Conservation (phyloP, 2,113 vertebrate species). For the Hassar affinis region DNA sequence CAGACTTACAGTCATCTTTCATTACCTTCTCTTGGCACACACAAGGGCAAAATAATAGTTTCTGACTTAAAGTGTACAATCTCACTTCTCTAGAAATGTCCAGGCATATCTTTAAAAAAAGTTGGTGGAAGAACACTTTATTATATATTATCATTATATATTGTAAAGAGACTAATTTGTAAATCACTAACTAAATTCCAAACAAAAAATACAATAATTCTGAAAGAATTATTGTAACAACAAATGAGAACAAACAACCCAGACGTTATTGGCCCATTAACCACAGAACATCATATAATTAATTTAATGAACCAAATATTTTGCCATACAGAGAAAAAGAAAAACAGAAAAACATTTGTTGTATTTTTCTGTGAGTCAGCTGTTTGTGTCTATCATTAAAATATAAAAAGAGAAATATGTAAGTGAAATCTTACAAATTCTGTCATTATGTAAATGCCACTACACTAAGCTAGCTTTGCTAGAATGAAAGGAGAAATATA, state of each 20-base stretch:
- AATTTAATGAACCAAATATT: constrained; percentile 4
- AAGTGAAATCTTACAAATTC: neutral
- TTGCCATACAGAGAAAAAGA: neutral
- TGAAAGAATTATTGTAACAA: too few species aligned
- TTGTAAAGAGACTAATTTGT: neutral
- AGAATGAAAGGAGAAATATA: neutral
- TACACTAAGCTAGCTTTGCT: neutral
- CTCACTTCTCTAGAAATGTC: neutral
- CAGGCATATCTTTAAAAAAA: neutral
- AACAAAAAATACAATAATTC: neutral
- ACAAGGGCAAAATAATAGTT: neutral
- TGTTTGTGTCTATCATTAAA: neutral
- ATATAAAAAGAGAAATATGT: neutral
- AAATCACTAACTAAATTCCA: neutral
- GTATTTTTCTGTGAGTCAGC: neutral
- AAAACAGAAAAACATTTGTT: too few species aligned
- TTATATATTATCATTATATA: neutral
- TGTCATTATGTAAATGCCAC: neutral
- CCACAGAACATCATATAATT: neutral
- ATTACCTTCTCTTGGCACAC: neutral
- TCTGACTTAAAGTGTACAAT: neutral
- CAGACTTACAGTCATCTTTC: neutral
- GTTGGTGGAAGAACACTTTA: neutral
- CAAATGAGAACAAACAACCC: neutral
- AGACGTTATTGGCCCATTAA: neutral